Evolutionary conservation across 2,113 vertebrate genomes (phyloP).

Genomic region (Vimba vimba): DNA sequence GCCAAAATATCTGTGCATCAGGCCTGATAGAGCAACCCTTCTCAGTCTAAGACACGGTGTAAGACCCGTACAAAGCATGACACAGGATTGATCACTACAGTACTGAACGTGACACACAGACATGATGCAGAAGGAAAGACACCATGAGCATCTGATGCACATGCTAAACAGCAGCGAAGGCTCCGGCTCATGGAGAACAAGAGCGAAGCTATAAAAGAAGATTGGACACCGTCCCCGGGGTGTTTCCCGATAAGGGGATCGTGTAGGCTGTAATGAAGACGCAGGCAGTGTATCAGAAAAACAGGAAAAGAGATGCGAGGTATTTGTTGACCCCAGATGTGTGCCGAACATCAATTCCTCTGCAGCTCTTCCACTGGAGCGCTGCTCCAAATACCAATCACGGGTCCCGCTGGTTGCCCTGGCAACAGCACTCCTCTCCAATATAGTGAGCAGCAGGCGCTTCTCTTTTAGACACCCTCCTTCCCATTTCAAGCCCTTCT

Average conservation of each 20-base stretch:
- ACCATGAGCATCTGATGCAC: background rate
- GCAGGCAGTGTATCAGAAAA: slow-evolving; percentile 35
- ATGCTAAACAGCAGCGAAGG: background rate
- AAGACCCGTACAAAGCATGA: background rate
- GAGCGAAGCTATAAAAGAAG: slow-evolving; percentile 41
- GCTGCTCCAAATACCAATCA: slow-evolving; percentile 80
- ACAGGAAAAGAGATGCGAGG: slow-evolving; percentile 52
- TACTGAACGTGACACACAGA: background rate
- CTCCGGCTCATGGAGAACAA: slow-evolving; percentile 26
- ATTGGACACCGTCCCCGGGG: slow-evolving; percentile 32
- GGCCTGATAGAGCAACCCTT: background rate
- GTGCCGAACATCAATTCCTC: slow-evolving; percentile 78
- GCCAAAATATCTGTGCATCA: background rate
- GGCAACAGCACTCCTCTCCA: slow-evolving; percentile 79
- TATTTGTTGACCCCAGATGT: slow-evolving; percentile 80
- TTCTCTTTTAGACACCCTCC: slow-evolving; percentile 53
- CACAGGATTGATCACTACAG: background rate
- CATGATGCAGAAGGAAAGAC: background rate
- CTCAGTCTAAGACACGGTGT: background rate
- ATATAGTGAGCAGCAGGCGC: slow-evolving; percentile 68
- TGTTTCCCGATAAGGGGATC: background rate
- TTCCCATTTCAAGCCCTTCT: background rate
- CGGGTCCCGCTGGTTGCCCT: slow-evolving; percentile 74
- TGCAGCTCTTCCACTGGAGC: slow-evolving; percentile 74
- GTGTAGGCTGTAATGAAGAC: slow-evolving; percentile 39